Evolutionary conservation across 2,113 vertebrate genomes (phyloP).

Genomic region (Raphicerus campestris): DNA sequence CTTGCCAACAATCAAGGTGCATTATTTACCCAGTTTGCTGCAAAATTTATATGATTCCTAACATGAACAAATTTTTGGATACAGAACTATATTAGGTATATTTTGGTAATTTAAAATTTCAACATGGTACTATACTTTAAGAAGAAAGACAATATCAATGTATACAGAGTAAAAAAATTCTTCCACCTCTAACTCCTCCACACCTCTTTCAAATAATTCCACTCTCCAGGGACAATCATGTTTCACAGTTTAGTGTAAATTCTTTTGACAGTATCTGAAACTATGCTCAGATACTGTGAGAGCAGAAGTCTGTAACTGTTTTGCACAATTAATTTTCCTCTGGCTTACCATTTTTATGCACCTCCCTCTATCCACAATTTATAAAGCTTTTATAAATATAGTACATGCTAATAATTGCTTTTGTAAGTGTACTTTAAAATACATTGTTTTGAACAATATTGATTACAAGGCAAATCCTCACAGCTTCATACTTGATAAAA

Average conservation of each 20-base stretch:
- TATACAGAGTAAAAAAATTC: neutral
- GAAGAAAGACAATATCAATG: neutral
- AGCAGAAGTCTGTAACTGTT: neutral
- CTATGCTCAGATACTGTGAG: neutral
- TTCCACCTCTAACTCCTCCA: neutral
- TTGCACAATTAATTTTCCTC: neutral
- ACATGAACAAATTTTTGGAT: neutral
- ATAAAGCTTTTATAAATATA: conserved; percentile 1
- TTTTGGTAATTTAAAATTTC: neutral
- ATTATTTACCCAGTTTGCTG: neutral
- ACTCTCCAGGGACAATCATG: neutral
- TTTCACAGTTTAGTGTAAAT: neutral
- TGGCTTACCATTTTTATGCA: neutral
- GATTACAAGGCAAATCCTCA: neutral
- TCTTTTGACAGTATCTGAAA: neutral
- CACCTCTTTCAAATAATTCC: neutral
- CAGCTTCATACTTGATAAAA: neutral
- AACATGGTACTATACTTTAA: conserved; percentile 4
- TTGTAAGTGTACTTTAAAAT: conserved; percentile 15
- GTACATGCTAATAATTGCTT: neutral
- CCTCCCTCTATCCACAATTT: neutral
- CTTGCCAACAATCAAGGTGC: neutral
- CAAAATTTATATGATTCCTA: neutral
- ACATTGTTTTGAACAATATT: neutral
- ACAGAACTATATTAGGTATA: neutral